These are phyloP conservation scores for Oreonectes daqikongensis DNA, from an alignment of 2,797 vertebrate species.

Conservation along the genomic window DNA sequence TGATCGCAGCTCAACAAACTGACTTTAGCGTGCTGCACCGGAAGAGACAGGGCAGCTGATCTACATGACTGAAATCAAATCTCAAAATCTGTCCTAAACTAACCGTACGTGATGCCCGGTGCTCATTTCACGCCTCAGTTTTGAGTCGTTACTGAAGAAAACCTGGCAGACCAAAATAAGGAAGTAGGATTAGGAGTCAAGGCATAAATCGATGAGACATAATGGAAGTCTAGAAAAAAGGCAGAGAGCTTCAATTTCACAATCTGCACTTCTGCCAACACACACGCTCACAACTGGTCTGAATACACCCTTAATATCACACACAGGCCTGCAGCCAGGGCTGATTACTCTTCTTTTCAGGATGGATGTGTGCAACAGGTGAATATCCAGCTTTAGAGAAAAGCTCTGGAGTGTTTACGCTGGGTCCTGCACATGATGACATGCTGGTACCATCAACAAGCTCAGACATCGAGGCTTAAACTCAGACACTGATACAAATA, in stretches of 20 bases:
- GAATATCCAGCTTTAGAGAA: slow-evolving; percentile 51
- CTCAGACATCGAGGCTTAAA: slow-evolving; percentile 37
- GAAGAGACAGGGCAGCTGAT: not conserved
- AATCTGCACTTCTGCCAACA: slow-evolving; percentile 55
- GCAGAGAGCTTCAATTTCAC: slow-evolving; percentile 58
- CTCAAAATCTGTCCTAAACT: not conserved
- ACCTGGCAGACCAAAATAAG: slow-evolving; percentile 45
- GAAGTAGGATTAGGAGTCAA: slow-evolving; percentile 51
- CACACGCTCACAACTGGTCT: slow-evolving; percentile 38
- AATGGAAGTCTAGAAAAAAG: slow-evolving; percentile 48
- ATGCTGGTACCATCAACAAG: slow-evolving; percentile 21
- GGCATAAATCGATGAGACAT: slow-evolving; percentile 60
- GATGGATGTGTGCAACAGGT: slow-evolving; percentile 51
- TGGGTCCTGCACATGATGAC: slow-evolving; percentile 36
- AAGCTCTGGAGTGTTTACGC: slow-evolving; percentile 30
- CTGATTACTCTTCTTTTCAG: slow-evolving; percentile 54
- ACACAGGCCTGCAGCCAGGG: slow-evolving; percentile 41
- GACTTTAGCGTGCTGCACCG: not conserved
- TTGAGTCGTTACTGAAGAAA: slow-evolving; percentile 45
- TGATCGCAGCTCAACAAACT: too few relatives aligned
- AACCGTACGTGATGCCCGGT: slow-evolving; percentile 6
- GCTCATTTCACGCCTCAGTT: slow-evolving; percentile 55
- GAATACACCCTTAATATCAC: slow-evolving; percentile 48
- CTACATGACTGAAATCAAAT: slow-evolving; percentile 21
- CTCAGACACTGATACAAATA: slow-evolving; percentile 33